Percentiles rank a stretch among this genome's conserved stretches.
Conservation (phyloP, 2,113 vertebrate genomes). For the Tachycineta bicolor region DNA sequence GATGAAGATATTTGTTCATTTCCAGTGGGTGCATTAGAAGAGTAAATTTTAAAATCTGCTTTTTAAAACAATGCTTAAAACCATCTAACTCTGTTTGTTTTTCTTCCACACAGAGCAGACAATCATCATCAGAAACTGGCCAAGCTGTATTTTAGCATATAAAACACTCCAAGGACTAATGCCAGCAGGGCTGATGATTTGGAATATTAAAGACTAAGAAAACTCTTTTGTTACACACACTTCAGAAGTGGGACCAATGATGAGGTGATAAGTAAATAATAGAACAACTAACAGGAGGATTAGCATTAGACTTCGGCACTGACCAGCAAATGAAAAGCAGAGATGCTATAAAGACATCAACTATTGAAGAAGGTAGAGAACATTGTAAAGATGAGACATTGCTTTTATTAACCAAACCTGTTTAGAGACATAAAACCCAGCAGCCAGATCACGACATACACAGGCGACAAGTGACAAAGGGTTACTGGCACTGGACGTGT, state of each 20-base stretch:
- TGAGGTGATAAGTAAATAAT: not conserved
- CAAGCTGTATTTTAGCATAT: not conserved
- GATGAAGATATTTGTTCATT: not conserved
- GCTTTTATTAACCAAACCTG: slow-evolving; percentile 48
- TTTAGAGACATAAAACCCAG: not conserved
- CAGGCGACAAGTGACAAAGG: slow-evolving; percentile 7
- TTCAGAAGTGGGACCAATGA: not conserved
- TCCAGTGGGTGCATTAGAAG: not conserved
- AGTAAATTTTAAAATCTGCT: not conserved
- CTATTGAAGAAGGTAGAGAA: not conserved
- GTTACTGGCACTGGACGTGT: not conserved
- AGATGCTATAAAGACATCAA: not conserved
- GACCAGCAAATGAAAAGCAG: not conserved
- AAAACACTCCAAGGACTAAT: not conserved
- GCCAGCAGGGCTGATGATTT: not conserved
- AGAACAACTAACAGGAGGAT: not conserved
- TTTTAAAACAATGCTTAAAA: not conserved
- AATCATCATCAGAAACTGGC: not conserved
- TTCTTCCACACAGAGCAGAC: not conserved
- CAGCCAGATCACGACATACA: not conserved
- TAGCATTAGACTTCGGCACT: not conserved
- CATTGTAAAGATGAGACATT: not conserved
- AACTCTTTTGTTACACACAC: not conserved
- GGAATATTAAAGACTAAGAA: not conserved
- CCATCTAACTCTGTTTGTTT: not conserved